Evolutionary conservation across 2,797 vertebrate species (phyloP), one percentile per base, ranked within the genome.

Genomic region (Hoplostethus mediterraneus): DNA sequence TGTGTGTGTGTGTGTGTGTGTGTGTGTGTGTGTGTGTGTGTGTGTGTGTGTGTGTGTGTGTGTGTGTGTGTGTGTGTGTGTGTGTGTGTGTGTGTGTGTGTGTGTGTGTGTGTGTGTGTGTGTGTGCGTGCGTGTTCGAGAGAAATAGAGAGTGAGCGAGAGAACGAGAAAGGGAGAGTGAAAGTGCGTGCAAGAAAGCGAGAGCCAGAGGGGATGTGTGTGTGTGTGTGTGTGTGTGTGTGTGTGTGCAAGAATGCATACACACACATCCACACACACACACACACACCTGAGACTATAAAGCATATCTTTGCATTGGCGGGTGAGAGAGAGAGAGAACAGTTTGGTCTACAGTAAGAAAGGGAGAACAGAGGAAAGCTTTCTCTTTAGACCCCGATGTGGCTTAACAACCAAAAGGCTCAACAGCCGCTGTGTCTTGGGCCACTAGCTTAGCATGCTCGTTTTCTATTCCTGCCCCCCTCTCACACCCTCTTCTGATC

Each of bases 351-450:
- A 33, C 38, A 54, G 42, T 53, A 51, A 33, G 28, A 70, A 71
- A 58, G 66, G 13, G 31, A 59, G 53, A 83, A 73, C 49, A 79
- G 59, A 75, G 48, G 49, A 42, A 25, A 48, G 75, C 31, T 42
- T 79, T 68, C 42, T 76, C 73, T 79, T 74, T 79, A 84, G 87
- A 81, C 83, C 77, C 84, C 63, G 38, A 42, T 57, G 80, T 77
- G 67, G 83, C 71, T 84, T 85, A 77, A 78, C 63, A 83, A 75
- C 51, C 47, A 67, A 67, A 73, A 59, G 55, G 67, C 58, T 79
- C 55, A 33, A 62, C 73, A 74, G 68, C 48, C 36, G 21, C 53
- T 51, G 61, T 83, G 70, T 82, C 63, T 54, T 84, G 71, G 75
- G 79, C 59, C 70, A 81, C 75, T 68, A 70, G 77, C 72, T 80